phyloP scores from a whole-genome alignment of 2,797 vertebrate genomes.

The Enteromius radiatus region DNA sequence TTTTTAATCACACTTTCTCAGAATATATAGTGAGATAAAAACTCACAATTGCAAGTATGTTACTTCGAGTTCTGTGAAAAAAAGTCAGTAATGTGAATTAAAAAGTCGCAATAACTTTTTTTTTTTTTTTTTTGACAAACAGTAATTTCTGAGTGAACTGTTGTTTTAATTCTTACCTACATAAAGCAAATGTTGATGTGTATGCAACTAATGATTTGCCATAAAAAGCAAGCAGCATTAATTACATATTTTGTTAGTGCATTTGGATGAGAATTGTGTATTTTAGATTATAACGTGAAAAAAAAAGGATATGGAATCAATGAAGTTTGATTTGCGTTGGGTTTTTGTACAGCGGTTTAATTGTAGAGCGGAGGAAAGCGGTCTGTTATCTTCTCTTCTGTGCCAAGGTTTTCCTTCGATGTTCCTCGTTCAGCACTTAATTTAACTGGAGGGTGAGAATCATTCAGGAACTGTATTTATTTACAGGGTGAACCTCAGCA shows the following conservation, averaged over 20 bases:
- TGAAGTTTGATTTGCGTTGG: not conserved
- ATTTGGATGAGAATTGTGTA: not conserved
- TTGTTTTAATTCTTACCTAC: not conserved
- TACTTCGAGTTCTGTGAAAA: no score
- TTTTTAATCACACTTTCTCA: no score
- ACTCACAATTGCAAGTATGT: no score
- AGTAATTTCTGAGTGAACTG: not conserved
- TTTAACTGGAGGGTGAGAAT: not conserved
- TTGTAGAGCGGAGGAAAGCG: not conserved
- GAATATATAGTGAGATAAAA: no score
- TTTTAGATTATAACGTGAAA: not conserved
- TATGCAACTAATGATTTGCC: not conserved
- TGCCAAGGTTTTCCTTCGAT: constrained; percentile 49
- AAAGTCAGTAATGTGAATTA: no score
- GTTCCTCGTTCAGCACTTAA: constrained; percentile 24
- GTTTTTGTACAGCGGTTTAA: not conserved
- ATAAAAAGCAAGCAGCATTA: not conserved
- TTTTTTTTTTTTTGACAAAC: no score
- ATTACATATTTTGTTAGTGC: not conserved
- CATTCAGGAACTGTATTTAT: constrained; percentile 38
- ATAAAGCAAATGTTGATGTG: not conserved
- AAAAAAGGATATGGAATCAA: not conserved
- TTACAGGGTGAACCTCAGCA: constrained; percentile 4
- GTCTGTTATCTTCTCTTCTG: constrained; percentile 19
- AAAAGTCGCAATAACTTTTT: no score